Evolutionary conservation across 2,797 vertebrate genomes (phyloP), one percentile per base, ranked within the genome.

Genomic region (Todus mexicanus): DNA sequence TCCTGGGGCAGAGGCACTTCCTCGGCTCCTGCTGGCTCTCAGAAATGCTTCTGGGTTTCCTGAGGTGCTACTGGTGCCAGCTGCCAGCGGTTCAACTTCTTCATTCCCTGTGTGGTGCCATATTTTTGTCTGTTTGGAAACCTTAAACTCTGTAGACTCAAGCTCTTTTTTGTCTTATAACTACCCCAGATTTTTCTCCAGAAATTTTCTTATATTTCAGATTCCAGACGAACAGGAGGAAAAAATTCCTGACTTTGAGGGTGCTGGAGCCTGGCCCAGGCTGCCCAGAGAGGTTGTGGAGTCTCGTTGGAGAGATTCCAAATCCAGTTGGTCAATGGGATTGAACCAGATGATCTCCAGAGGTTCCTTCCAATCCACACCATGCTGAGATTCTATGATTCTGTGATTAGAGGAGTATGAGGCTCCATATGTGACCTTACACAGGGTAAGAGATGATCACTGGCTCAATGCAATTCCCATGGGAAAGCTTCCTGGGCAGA

Each of bases 371-470:
- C n/a, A n/a, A n/a, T n/a, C n/a, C n/a, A n/a, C n/a, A n/a, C n/a
- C n/a, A n/a, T n/a, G n/a, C n/a, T n/a, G n/a, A n/a, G n/a, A n/a
- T n/a, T n/a, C n/a, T n/a, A n/a, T n/a, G n/a, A n/a, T n/a, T n/a
- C n/a, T n/a, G n/a, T 42, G 42, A 42, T 42, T 18, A 53, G 40
- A 72, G 23, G 35, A 76, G 20, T 31, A 48, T 13, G 65, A 37
- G 19, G 21, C 35, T 61, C 19, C 3, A 1, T 1, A 2, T 1
- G 3, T 19, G 19, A 53, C 11, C 29, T 63, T 73, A 42, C 7
- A 15, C 0, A 0, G 22, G 59, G 11, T 35, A 26, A 64, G 21
- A 75, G 10, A 38, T 11, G 37, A 54, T 9, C 35, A 22, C 17
- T 10, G 37, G 10, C 51, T 42, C 18, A 42, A 7, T 6, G 6